Base-by-base conservation (phyloP, 1,140 invertebrate species). In the Rhizoglyphus robini region DNA sequence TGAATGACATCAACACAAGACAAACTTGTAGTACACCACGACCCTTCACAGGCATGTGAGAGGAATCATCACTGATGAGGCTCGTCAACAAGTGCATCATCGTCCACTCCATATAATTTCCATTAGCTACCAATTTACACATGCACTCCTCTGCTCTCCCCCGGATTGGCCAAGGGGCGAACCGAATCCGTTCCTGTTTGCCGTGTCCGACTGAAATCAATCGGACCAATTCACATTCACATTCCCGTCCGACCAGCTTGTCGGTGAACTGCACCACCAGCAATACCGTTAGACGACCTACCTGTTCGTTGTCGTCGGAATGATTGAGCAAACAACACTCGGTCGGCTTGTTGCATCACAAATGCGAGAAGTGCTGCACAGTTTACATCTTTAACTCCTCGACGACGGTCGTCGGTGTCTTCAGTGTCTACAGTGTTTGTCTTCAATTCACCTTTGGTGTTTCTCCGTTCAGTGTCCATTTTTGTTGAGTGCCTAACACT, bases 121-220 rank as follows among this genome's bases (percentile, higher is more conserved):
- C n/a, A 54, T 54, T 54, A 54, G 51, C 8, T 15, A 23, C 51
- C 51, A 54, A 54, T 54, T 54, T 54, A 54, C 51, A 54, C 51
- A 54, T 54, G 51, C 36, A 8, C 36, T 8, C 18, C 36, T 41
- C 36, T 41, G 8, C 8, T 41, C 36, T 8, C 36, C 36, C n/a
- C n/a, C n/a, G n/a, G n/a, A n/a, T n/a, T n/a, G n/a, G n/a, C n/a
- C n/a, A n/a, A n/a, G n/a, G n/a, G n/a, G n/a, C n/a, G n/a, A n/a
- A n/a, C n/a, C n/a, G n/a, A 41, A 11, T 41, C 36, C 8, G 36
- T 41, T 41, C 36, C 36, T 41, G 36, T 41, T 41, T 41, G 36
- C n/a, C n/a, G n/a, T n/a, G n/a, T n/a, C n/a, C n/a, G n/a, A n/a
- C n/a, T n/a, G n/a, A n/a, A n/a, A n/a, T n/a, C n/a, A n/a, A n/a